Evolutionary conservation across 2,113 vertebrate genomes (phyloP), one percentile per base, ranked within the genome.

Genomic region (Tragulus kanchil): DNA sequence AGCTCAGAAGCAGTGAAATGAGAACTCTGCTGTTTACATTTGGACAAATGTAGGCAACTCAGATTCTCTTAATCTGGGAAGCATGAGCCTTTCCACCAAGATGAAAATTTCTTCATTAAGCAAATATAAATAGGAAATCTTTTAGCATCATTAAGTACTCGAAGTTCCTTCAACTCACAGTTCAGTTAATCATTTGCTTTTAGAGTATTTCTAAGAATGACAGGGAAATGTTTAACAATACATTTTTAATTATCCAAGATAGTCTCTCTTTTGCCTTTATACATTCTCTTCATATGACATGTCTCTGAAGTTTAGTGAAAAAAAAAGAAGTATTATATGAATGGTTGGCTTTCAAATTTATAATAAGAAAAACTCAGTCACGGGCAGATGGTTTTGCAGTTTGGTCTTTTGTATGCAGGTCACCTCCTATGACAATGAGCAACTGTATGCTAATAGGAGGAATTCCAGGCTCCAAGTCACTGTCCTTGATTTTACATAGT

Each of bases 121-220:
- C 89, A 85, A 95, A 91, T 67, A 86, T 59, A 94, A 92, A 94
- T 65, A 94, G 77, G 69, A 97, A 97, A 93, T 92, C 78, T 96
- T 67, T 52, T 12, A 79, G 92, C 54, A 67, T 88, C 36, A 90
- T 85, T 82, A 90, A 88, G 79, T 31, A 93, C 21, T 50, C 0
- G 3, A 6, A 89, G 42, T 62, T 94, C 58, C 84, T 95, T 93
- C 92, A 96, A 96, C 73, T 88, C 48, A 88, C 0, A 0, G 16
- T 45, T 64, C 42, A 67, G 90, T 94, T 95, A 95, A 97, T 95
- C 26, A 93, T 93, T 94, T 96, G 54, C 67, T 93, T 94, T 95
- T 90, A 82, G 75, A 93, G 85, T 71, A 50, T 84, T 95, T 97
- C 50, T 31, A 89, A 97, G 69, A 94, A 36, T 36, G 36, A 96